Conservation (phyloP, 2,797 vertebrate genomes). For the Sphaeramia orbicularis region DNA sequence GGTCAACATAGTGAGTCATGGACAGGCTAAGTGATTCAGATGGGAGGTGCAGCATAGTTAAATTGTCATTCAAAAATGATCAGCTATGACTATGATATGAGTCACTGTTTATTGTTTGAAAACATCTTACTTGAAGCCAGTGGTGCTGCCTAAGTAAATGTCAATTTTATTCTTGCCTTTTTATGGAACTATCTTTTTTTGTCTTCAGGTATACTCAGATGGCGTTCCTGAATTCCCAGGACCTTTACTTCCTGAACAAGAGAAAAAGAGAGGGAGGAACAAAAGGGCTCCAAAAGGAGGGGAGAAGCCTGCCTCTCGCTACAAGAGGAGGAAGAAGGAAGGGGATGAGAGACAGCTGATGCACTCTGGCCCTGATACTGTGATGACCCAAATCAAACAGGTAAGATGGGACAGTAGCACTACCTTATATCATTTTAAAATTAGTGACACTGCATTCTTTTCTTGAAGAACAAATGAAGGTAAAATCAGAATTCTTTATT, state of each 20-base stretch:
- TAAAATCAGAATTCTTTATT: constrained; percentile 17
- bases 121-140: constrained; percentile 20
- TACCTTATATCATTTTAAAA: neutral
- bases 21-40: constrained; percentile 41
- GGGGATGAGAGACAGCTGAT: constrained; percentile 93
- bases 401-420: constrained; percentile 69
- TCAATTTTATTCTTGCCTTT: constrained; percentile 5
- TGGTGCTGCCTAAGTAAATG: constrained; percentile 2
- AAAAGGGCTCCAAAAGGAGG: constrained; percentile 91
- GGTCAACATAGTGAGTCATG: constrained; percentile 57
- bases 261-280: constrained; percentile 95
- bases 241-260: constrained; percentile 87
- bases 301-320: constrained; percentile 93
- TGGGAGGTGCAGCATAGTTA: constrained; percentile 24
- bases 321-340: constrained; percentile 97
- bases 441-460: neutral
- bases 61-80: constrained; percentile 51
- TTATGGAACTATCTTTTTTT: neutral
- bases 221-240: constrained; percentile 87
- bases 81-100: constrained; percentile 36
- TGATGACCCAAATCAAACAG: constrained; percentile 94
- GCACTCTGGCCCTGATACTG: constrained; percentile 86
- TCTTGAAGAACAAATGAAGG: constrained; percentile 6
- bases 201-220: constrained; percentile 86
- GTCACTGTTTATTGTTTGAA: constrained; percentile 45